Conservation (phyloP, 2,888 invertebrate species). For the Rutpela maculata region DNA sequence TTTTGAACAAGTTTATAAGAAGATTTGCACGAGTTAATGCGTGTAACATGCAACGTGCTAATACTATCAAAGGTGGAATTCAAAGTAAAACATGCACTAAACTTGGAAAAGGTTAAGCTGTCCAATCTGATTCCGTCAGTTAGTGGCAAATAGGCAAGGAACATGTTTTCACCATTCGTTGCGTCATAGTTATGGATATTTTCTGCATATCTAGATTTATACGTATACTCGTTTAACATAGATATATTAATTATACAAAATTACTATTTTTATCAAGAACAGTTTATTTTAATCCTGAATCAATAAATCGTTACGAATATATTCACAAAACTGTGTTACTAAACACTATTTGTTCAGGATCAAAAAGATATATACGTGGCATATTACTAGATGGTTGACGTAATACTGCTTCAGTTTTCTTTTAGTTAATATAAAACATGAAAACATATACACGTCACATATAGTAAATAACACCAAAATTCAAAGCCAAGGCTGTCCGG, state of each 20-base stretch:
- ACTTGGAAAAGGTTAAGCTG: constrained; percentile 48
- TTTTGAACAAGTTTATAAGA: constrained; percentile 42
- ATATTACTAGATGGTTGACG: no score
- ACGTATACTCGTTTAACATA: constrained; percentile 20
- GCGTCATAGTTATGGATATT: constrained; percentile 37
- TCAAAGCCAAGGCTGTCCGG: no score
- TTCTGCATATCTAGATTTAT: constrained; percentile 35
- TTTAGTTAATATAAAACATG: no score
- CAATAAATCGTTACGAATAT: constrained; percentile 2
- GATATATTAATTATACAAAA: constrained; percentile 30
- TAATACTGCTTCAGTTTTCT: no score
- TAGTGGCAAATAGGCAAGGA: constrained; percentile 40
- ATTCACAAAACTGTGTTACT: neutral
- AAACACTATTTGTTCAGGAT: no score
- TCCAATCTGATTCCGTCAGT: constrained; percentile 52
- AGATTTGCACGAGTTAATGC: constrained; percentile 49
- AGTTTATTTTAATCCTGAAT: constrained; percentile 28
- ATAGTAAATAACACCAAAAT: no score
- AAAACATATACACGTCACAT: no score
- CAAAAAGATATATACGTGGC: no score
- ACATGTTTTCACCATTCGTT: constrained; percentile 28
- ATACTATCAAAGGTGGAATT: constrained; percentile 45
- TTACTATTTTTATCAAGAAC: constrained; percentile 26
- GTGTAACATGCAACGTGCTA: constrained; percentile 48
- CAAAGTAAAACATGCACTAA: constrained; percentile 48